Evolutionary conservation across 2,113 vertebrate species (phyloP), one percentile per base, ranked within the genome.

Genomic region (Sturnus vulgaris): DNA sequence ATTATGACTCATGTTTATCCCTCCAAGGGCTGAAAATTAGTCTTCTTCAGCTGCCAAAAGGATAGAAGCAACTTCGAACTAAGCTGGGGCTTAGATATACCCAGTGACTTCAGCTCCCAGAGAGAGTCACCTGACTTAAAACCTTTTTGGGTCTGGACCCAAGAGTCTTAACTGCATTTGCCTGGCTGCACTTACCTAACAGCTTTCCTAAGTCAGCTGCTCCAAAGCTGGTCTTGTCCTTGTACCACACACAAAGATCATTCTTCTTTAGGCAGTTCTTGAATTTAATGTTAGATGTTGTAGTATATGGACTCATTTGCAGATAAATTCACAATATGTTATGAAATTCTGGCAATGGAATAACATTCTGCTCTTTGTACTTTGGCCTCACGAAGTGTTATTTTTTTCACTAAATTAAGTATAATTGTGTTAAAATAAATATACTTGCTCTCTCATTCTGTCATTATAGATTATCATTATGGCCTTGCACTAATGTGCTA

Each of bases 1-100:
- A 88, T 44, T 83, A 77, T 86, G 76, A 97, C 55, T 92, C 88
- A 92, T 72, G 59, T 83, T 78, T 93, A 70, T 70, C 79, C 59
- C 76, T 88, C 63, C 46, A 63, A 66, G 42, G 55, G 30, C 55
- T 90, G 47, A 66, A 94, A 92, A 96, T 70, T 28, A 81, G 60
- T 77, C 47, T 77, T 93, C 76, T 71, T 94, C 80, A 55, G 90
- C 84, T 76, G 61, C 70, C 82, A 94, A 68, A 40, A 13, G 47
- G 56, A 93, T 0, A 7, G 80, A 92, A 94, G 39, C 47, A 81
- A 35, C 68, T 59, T 64, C 0, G 0, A 73, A 83, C 68, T 86
- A 94, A 92, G 50, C 82, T 42, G 30, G 7, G 30, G 68, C 80
- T 97, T 90, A 93, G 82, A 83, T 53, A 92, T 0, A 66, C 50